phyloP scores from a whole-genome alignment of 2,888 invertebrate species.

The Drosophila borborema region DNA sequence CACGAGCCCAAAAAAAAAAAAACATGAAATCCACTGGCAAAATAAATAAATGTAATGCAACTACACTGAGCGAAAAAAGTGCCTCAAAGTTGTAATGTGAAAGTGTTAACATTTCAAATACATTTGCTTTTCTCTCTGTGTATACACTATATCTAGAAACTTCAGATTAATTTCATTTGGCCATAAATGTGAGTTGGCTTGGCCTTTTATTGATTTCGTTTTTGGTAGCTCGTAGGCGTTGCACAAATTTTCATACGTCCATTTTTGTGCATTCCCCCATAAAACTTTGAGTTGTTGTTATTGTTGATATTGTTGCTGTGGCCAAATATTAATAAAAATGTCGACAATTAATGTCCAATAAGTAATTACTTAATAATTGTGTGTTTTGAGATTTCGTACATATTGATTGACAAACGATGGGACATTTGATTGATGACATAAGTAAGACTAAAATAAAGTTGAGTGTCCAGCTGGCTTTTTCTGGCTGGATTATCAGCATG shows the following conservation, averaged over 20 bases:
- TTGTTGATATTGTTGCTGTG: slow-evolving; percentile 10
- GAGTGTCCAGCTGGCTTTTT: not conserved
- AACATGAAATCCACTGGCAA: slow-evolving; percentile 19
- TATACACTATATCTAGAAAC: not conserved
- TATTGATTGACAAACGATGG: slow-evolving; percentile 62
- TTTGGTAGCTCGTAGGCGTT: slow-evolving; percentile 57
- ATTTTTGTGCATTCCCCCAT: slow-evolving; percentile 42
- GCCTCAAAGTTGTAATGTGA: not conserved
- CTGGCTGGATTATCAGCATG: not conserved
- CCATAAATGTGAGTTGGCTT: slow-evolving; percentile 27
- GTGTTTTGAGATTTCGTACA: slow-evolving; percentile 44
- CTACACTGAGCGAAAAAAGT: slow-evolving; percentile 1
- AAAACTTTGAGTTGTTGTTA: slow-evolving; percentile 8
- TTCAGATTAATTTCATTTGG: slow-evolving; percentile 11
- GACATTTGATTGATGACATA: slow-evolving; percentile 44
- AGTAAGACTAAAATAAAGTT: not conserved
- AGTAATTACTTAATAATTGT: slow-evolving; percentile 66
- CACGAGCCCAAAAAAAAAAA: slow-evolving; percentile 30
- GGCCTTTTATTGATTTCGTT: slow-evolving; percentile 48
- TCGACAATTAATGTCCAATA: slow-evolving; percentile 67
- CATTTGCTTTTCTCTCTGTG: not conserved
- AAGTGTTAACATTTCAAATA: not conserved
- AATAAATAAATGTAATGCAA: slow-evolving; percentile 38
- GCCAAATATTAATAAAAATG: slow-evolving; percentile 45
- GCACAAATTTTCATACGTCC: slow-evolving; percentile 54